Conservation (phyloP, 2,797 vertebrate genomes). For the Poecilia gillii region DNA sequence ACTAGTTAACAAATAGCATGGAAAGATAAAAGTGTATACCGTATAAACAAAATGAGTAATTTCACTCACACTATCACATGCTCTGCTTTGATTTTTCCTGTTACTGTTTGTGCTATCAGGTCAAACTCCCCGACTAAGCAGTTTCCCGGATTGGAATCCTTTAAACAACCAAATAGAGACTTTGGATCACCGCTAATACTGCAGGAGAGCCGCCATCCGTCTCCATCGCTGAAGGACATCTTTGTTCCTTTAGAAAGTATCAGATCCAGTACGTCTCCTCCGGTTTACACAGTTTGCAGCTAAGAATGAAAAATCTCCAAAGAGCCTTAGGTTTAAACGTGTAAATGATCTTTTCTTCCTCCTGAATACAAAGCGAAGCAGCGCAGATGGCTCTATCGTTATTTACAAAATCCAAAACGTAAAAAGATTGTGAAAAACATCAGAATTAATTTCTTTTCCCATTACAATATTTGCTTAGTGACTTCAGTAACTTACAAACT, state of each 20-base stretch:
- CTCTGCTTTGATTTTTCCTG: not conserved
- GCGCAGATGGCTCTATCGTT: not conserved
- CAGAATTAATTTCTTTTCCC: not conserved
- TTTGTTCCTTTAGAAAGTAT: conserved; percentile 84
- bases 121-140: conserved; percentile 47
- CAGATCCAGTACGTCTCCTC: conserved; percentile 79
- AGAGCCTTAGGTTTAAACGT: not conserved
- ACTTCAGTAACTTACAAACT: not conserved
- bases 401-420: not conserved
- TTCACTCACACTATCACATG: not conserved
- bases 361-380: not conserved
- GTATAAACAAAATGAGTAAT: not conserved
- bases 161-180: conserved; percentile 30
- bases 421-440: not conserved
- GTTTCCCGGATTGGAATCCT: conserved; percentile 36
- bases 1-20: not conserved
- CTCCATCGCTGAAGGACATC: conserved; percentile 75
- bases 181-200: conserved; percentile 15
- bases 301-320: not conserved
- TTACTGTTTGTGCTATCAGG: conserved; percentile 59
- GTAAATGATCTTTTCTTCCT: not conserved
- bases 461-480: not conserved
- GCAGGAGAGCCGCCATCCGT: conserved; percentile 25
- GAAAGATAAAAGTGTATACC: not conserved
- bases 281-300: not conserved